A percentile compares a stretch with the other conserved stretches of the same genome.
Evolutionary conservation across 2,797 vertebrate species (phyloP).

Genomic region (Mus caroli): DNA sequence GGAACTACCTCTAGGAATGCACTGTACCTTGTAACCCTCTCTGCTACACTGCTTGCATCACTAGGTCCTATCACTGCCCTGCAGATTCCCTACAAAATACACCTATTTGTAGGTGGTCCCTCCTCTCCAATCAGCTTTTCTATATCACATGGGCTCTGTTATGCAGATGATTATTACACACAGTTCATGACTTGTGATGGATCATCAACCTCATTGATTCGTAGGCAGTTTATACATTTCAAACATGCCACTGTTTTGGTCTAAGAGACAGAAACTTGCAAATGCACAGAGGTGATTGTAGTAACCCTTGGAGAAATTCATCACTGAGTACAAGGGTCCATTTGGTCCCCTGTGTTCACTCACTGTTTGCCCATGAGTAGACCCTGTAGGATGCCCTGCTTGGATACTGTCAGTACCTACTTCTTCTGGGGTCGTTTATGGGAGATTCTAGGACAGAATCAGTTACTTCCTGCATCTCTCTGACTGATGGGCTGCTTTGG

Average conservation of each 20-base stretch:
- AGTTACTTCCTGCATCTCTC: neutral
- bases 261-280: neutral
- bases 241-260: neutral
- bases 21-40: neutral
- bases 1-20: neutral
- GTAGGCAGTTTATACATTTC: neutral
- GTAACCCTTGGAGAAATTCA: neutral
- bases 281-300: neutral
- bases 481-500: neutral
- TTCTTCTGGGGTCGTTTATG: neutral
- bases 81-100: neutral
- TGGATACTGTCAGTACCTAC: neutral
- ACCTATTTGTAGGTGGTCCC: neutral
- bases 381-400: neutral
- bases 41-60: neutral
- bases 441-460: neutral
- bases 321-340: neutral
- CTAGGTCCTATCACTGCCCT: neutral
- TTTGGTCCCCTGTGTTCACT: neutral
- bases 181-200: neutral
- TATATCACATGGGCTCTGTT: neutral
- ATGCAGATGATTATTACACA: neutral
- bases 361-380: neutral
- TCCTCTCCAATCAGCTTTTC: neutral
- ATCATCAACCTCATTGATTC: neutral